These are phyloP conservation scores for Harpalus rubripes DNA, from an alignment of 2,888 invertebrate species.

Conservation along the genomic window DNA sequence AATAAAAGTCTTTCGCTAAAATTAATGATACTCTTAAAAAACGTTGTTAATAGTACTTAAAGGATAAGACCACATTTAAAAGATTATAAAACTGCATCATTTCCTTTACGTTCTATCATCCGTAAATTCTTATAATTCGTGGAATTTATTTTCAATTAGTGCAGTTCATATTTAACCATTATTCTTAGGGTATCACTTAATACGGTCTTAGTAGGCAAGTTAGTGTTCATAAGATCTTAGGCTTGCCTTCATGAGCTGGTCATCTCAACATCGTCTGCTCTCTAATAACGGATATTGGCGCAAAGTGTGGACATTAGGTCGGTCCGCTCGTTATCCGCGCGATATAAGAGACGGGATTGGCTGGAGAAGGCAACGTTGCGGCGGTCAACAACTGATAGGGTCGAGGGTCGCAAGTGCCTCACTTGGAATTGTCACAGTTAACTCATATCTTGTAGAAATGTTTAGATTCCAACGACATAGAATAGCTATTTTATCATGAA, in stretches of 20 bases:
- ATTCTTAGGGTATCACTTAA: slow-evolving; percentile 29
- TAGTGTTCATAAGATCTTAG: slow-evolving; percentile 42
- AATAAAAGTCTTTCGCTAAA: too few relatives aligned
- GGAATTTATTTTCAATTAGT: slow-evolving; percentile 64
- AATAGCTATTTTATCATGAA: slow-evolving; percentile 13
- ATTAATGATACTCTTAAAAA: too few relatives aligned
- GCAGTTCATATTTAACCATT: slow-evolving; percentile 27
- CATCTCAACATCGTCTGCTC: slow-evolving; percentile 68
- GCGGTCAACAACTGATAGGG: slow-evolving; percentile 65
- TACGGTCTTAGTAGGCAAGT: background rate
- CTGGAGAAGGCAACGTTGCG: background rate
- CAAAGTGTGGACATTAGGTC: slow-evolving; percentile 71
- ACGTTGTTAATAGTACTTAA: background rate
- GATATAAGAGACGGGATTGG: slow-evolving; percentile 55
- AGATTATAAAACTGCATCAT: background rate
- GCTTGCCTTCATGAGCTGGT: slow-evolving; percentile 21
- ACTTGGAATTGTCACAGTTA: slow-evolving; percentile 55
- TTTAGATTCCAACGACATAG: slow-evolving; percentile 37
- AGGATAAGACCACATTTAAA: background rate
- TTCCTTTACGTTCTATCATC: background rate
- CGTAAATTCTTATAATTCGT: background rate
- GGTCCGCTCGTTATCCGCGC: slow-evolving; percentile 65
- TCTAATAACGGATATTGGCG: slow-evolving; percentile 72
- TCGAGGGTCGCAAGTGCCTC: slow-evolving; percentile 26
- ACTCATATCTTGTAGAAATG: slow-evolving; percentile 53